Evolutionary conservation across 2,888 invertebrate genomes (phyloP), one percentile per base, ranked within the genome.

Genomic region (Erebia ligea): DNA sequence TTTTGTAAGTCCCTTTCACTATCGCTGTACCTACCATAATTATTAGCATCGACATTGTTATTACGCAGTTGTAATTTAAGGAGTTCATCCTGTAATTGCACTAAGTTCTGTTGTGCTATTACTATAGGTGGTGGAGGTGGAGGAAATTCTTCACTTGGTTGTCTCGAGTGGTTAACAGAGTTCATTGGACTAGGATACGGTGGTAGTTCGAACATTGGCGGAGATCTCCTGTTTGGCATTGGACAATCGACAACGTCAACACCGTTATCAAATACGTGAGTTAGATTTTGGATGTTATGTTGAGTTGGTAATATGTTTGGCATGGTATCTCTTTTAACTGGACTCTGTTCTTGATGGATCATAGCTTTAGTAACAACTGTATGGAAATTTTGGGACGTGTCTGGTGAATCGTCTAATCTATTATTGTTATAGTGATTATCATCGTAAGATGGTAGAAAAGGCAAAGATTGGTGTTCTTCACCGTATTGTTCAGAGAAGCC

Each of bases 71-170:
- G 88, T 64, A 95, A 90, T 78, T 94, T 93, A 74, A 91, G 89
- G 9, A 95, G 84, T 84, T 95, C 95, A 75, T 95, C 95, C 72
- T 95, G 95, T 0, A 96, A 87, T 0, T 95, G 94, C 25, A 95
- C 95, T 74, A 96, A 89, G 76, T 97, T 62, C 48, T 62, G 62
- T 21, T 62, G 62, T 48, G 62, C 62, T 45, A 62, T 62, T 48
- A 62, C 96, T 62, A 96, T 94, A 0, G 96, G 96, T 1, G 97
- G 96, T 0, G 98, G 98, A n/a, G 97, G 97, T 6, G 97, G 97
- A 63, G 98, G 98, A 80, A 98, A 98, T 80, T 98, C 98, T 87
- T 97, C 97, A 85, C 97, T 98, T 0, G 97, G 95, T 86, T 98
- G 98, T 63, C 98, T 93, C 1, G 97, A 98, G 86, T 98, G 98